Percentiles rank a stretch among this genome's conserved stretches.
Conservation (phyloP, 37 sponge, comb jelly and placozoan species). For the Crambe crambe region DNA sequence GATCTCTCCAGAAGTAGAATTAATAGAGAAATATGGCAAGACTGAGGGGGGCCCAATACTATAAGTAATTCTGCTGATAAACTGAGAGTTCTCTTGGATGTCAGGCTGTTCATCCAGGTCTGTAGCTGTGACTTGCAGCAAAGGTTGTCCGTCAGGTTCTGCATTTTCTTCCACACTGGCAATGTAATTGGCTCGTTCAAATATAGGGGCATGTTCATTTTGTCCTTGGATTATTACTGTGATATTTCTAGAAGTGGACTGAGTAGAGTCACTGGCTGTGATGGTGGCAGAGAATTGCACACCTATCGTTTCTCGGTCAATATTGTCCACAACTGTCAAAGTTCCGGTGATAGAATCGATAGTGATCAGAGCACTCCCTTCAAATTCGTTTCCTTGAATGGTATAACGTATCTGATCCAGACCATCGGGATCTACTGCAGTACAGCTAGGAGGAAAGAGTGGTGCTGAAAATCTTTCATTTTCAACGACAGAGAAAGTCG, state of each 20-base stretch:
- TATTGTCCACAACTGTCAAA: conserved; percentile 11
- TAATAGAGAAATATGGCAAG: conserved; percentile 26
- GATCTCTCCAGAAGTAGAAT: conserved; percentile 43
- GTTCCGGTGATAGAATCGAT: conserved; percentile 48
- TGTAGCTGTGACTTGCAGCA: conserved; percentile 39
- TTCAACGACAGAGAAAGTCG: conserved; percentile 30
- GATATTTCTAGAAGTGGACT: neutral
- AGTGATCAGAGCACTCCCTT: conserved; percentile 18
- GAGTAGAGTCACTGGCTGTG: conserved; percentile 32
- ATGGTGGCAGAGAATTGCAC: conserved; percentile 12
- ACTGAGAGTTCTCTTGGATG: neutral
- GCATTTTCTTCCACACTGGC: conserved; percentile 42
- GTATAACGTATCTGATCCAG: conserved; percentile 30
- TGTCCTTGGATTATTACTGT: conserved; percentile 35
- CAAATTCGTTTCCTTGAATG: conserved; percentile 20
- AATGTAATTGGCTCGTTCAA: conserved; percentile 20
- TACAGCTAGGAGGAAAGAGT: conserved; percentile 27
- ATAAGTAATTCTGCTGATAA: conserved; percentile 39
- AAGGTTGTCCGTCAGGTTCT: neutral
- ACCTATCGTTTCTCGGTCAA: conserved; percentile 38
- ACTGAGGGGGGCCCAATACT: conserved; percentile 2
- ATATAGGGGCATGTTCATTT: conserved; percentile 52
- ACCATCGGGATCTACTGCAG: conserved; percentile 51
- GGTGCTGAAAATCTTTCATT: conserved; percentile 19
- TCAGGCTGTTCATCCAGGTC: conserved; percentile 69